phyloP scores from a whole-genome alignment of 2,888 invertebrate genomes.

The Nymphalis urticae region DNA sequence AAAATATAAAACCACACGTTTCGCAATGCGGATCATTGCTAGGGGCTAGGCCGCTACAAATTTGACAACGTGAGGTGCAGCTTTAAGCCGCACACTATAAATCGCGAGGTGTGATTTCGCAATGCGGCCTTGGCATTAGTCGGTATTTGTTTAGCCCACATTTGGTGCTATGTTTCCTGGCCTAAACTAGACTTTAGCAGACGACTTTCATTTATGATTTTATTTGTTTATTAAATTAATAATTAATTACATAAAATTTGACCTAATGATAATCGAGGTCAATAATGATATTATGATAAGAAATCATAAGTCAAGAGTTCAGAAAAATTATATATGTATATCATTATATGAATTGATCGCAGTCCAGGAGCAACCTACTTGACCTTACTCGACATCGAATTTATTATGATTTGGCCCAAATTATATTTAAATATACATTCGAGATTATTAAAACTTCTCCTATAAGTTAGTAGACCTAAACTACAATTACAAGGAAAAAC shows the following conservation, averaged over 20 bases:
- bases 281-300: neutral
- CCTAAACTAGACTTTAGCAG: too few species aligned
- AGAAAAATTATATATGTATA: neutral
- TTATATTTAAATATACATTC: neutral
- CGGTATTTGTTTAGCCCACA: too few species aligned
- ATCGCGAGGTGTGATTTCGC: too few species aligned
- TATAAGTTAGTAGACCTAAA: too few species aligned
- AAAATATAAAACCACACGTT: too few species aligned
- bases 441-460: too few species aligned
- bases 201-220: neutral
- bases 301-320: neutral
- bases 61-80: too few species aligned
- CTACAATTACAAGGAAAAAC: too few species aligned
- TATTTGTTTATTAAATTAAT: neutral
- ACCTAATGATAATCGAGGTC: neutral
- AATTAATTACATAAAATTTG: neutral
- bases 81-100: too few species aligned
- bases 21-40: too few species aligned
- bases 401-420: neutral
- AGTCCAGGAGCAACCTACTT: neutral
- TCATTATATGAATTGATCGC: neutral
- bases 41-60: neutral
- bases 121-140: too few species aligned
- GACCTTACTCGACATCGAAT: neutral
- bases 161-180: too few species aligned